Conservation (phyloP, 2,888 invertebrate species). For the Platycheirus rosarum region DNA sequence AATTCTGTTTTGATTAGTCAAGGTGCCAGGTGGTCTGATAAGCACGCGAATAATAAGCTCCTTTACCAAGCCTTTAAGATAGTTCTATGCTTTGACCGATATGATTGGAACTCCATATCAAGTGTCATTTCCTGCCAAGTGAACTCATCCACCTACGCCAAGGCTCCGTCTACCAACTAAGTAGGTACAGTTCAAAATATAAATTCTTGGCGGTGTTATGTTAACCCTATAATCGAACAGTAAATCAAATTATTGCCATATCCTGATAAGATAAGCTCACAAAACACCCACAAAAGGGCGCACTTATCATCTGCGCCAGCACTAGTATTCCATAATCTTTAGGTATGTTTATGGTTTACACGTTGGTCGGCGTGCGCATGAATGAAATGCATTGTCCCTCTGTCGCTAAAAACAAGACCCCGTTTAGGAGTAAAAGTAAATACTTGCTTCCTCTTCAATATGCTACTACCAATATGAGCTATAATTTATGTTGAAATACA, state of each 20-base stretch:
- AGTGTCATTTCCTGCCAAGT: conserved; percentile 51
- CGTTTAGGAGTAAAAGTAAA: conserved; percentile 51
- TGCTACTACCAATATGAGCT: conserved; percentile 11
- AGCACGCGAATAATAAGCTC: conserved; percentile 2
- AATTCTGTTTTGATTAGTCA: conserved; percentile 2
- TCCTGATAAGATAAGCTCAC: conserved; percentile 44
- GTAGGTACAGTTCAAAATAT: background rate
- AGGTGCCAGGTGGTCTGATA: conserved; percentile 58
- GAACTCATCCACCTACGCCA: conserved; percentile 45
- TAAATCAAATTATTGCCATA: conserved; percentile 43
- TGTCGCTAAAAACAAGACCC: background rate
- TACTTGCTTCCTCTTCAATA: conserved; percentile 35
- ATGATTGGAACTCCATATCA: conserved; percentile 35
- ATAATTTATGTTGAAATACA: conserved; percentile 45
- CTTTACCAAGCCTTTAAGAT: background rate
- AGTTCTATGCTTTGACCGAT: background rate
- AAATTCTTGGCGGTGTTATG: background rate
- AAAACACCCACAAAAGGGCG: conserved; percentile 40
- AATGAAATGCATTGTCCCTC: conserved; percentile 57
- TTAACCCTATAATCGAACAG: background rate
- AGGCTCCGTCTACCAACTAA: background rate
- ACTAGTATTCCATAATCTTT: conserved; percentile 3
- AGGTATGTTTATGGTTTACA: conserved; percentile 7
- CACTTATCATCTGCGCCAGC: conserved; percentile 42
- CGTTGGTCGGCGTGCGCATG: conserved; percentile 12